Percentiles rank a stretch among this genome's conserved stretches.
Conservation (phyloP, 2,888 invertebrate species). For the Zele albiditarsus region DNA sequence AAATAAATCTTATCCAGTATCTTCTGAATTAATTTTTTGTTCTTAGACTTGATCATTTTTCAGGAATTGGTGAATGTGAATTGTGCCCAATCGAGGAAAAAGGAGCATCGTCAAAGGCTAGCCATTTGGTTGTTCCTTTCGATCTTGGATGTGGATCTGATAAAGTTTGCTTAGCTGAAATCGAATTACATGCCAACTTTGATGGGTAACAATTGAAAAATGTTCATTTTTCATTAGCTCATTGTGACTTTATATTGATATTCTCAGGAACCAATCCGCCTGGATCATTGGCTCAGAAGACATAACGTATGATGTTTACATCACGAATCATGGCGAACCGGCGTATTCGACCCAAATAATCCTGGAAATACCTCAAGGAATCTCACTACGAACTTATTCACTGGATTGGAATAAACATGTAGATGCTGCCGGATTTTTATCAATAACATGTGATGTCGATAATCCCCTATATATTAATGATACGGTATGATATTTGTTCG, state of each 20-base stretch:
- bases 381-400: conserved; percentile 57
- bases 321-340: conserved; percentile 61
- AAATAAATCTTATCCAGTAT: conserved; percentile 1
- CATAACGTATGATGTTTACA: conserved; percentile 52
- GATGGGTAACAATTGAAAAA: conserved; percentile 18
- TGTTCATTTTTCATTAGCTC: not conserved
- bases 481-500: conserved; percentile 49
- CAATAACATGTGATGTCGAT: conserved; percentile 56
- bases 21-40: not conserved
- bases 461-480: conserved; percentile 57
- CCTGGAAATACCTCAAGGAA: conserved; percentile 55
- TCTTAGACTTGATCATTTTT: not conserved
- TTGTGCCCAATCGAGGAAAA: conserved; percentile 56
- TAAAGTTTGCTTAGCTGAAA: conserved; percentile 55
- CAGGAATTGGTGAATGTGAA: conserved; percentile 43
- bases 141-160: conserved; percentile 62
- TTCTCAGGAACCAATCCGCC: conserved; percentile 35
- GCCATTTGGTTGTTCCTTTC: conserved; percentile 53
- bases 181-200: conserved; percentile 33
- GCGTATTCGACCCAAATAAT: conserved; percentile 57
- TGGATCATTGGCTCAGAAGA: conserved; percentile 64
- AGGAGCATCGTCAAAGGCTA: conserved; percentile 39
- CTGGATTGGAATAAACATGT: conserved; percentile 57
- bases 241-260: conserved; percentile 19
- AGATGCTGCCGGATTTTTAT: conserved; percentile 32